Base-by-base conservation (phyloP, 1,140 invertebrate genomes). In the Phocides pigmalion region DNA sequence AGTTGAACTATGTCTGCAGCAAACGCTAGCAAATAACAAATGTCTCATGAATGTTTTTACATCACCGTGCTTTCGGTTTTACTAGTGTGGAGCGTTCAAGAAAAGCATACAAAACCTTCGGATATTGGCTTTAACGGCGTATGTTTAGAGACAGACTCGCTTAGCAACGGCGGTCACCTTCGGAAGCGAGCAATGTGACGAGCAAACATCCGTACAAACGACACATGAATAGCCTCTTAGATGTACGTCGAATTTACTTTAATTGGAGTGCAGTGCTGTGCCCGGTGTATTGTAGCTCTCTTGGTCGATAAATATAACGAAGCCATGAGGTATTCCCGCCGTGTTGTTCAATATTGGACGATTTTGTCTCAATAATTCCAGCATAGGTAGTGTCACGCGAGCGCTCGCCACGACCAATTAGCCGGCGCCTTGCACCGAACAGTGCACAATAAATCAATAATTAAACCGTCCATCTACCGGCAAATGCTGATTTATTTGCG, bases 401-500 rank as follows among this genome's bases (percentile, higher is more conserved):
- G 79, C 79, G 70, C 79, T 79, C 69, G 75, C 79, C 77, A 74
- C 63, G 72, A 84, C 88, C 88, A 90, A 90, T 90, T 88, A 90
- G 79, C 74, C 66, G 77, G 79, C 81, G 84, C 81, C 84, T 72
- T 62, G 76, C 79, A 61, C 70, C 62, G 64, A 71, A 69, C 77
- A 68, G 66, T 62, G 65, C 66, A 77, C 85, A 84, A 86, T 89
- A 90, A 90, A 89, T 89, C 88, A 90, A 90, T 90, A 89, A 90
- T 88, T 90, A 84, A 84, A 88, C 65, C 78, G 80, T 88, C 85
- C 79, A 84, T 85, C 82, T 82, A 86, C 76, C 66, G 70, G 79
- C 84, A 82, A 88, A 89, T 85, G 72, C 88, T 90, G 85, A 90
- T 90, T 90, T 90, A 90, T 90, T 76, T 62, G 56, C 69, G 72